phyloP scores from a whole-genome alignment of 1,140 invertebrate genomes.

The Pseudomyrmex gracilis region DNA sequence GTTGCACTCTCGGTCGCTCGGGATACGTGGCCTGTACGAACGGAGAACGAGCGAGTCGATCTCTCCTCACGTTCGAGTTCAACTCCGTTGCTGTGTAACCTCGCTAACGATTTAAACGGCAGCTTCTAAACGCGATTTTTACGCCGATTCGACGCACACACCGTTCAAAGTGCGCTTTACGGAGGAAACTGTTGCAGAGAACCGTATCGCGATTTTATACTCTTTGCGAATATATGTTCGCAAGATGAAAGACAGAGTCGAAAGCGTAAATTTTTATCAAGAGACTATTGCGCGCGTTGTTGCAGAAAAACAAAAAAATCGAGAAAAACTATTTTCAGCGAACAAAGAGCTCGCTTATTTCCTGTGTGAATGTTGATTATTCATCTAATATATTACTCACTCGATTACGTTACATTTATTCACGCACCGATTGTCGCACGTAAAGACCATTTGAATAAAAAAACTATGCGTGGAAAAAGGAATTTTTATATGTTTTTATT shows the following conservation, averaged over 20 bases:
- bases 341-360: neutral
- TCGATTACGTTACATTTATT: slow-evolving; percentile 21
- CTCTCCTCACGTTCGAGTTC: slow-evolving; percentile 25
- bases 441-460: neutral
- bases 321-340: neutral
- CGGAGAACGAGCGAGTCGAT: slow-evolving; percentile 2
- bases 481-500: neutral
- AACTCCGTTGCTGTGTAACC: slow-evolving; percentile 8
- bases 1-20: neutral
- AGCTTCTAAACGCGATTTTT: slow-evolving; percentile 17
- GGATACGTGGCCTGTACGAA: slow-evolving; percentile 39
- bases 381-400: slow-evolving; percentile 37
- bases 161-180: neutral
- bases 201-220: neutral
- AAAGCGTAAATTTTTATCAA: neutral
- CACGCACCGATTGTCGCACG: slow-evolving; percentile 19
- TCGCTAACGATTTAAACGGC: slow-evolving; percentile 15
- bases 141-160: slow-evolving; percentile 18
- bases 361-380: slow-evolving; percentile 26
- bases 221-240: neutral
- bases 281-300: slow-evolving; percentile 1
- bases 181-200: neutral
- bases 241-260: neutral
- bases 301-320: slow-evolving; percentile 26
- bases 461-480: neutral